Percentiles rank a stretch among this genome's conserved stretches.
Evolutionary conservation across 2,797 vertebrate species (phyloP).

Genomic region (Cephalopachus bancanus): DNA sequence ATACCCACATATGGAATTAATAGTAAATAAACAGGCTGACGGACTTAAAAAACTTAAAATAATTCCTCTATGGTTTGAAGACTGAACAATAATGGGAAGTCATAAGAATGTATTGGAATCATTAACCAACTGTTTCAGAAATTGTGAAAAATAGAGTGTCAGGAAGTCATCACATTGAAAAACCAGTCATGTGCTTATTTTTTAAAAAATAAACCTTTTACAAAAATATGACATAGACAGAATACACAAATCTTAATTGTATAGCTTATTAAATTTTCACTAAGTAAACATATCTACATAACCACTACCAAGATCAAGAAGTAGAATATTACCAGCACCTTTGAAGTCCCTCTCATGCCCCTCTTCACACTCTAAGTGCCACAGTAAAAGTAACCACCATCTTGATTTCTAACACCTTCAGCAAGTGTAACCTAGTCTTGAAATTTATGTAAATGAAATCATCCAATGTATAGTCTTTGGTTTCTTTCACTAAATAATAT

Average conservation of each 20-base stretch:
- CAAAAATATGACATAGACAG: constrained; percentile 30
- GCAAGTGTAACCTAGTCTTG: neutral
- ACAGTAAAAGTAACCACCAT: neutral
- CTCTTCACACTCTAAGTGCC: neutral
- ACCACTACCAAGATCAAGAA: neutral
- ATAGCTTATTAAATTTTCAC: neutral
- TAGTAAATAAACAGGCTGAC: constrained; percentile 39
- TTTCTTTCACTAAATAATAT: constrained; percentile 20
- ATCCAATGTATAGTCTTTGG: neutral
- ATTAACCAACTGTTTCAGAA: constrained; percentile 69
- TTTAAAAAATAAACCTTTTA: neutral
- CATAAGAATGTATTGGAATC: constrained; percentile 61
- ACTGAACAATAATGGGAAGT: constrained; percentile 69
- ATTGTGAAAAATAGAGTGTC: constrained; percentile 64
- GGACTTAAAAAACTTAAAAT: constrained; percentile 72
- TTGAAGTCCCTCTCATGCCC: neutral
- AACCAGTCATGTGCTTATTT: neutral
- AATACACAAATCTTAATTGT: neutral
- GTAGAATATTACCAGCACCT: neutral
- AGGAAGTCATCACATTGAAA: constrained; percentile 38
- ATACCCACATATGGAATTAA: constrained; percentile 61
- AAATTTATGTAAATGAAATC: neutral
- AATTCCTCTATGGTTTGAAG: constrained; percentile 67
- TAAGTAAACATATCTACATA: neutral
- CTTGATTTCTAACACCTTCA: constrained; percentile 24